Evolutionary conservation across 2,113 vertebrate genomes (phyloP), one percentile per base, ranked within the genome.

Genomic region (Gracilinanus agilis): DNA sequence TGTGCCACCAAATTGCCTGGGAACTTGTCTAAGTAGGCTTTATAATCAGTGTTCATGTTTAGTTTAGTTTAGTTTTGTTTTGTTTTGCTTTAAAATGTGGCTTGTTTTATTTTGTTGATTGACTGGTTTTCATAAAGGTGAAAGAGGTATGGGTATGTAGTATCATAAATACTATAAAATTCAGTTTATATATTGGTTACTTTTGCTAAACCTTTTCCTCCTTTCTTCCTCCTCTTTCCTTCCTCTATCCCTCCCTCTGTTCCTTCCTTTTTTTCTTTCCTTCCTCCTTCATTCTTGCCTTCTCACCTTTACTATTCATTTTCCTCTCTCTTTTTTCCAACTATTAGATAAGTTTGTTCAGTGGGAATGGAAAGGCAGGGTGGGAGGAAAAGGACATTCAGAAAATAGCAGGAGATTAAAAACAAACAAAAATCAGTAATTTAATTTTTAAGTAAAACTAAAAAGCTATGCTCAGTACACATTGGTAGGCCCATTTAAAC

Each of bases 381-480:
- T n/a, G 34, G n/a, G n/a, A 40, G 40, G 6, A 24, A 75, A 34
- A 75, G 19, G 34, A 8, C 16, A 75, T 40, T 75, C 40, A 21
- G 16, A 75, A 75, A 40, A 75, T 34, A 75, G 21, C 16, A 83
- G 9, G 10, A 34, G 13, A 75, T n/a, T n/a, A 75, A 83, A 83
- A 40, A 40, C 2, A 29, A 61, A 27, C 92, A 94, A 96, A 21
- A 90, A 11, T 88, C 16, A 49, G 4, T 44, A 83, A 7, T 21
- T 93, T 96, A 91, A 88, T 24, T 56, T 40, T 4, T 58, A 93
- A 93, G 55, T 88, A 95, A 24, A 49, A 83, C 92, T 95, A 61
- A n/a, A 95, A 93, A 40, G 44, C 24, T 49, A 9, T 54, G 7
- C 5, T 23, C 53, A 19, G 89, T 89, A 90, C 44, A 53, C 12